phyloP scores from a whole-genome alignment of 2,888 invertebrate genomes.

The Nysson spinosus region DNA sequence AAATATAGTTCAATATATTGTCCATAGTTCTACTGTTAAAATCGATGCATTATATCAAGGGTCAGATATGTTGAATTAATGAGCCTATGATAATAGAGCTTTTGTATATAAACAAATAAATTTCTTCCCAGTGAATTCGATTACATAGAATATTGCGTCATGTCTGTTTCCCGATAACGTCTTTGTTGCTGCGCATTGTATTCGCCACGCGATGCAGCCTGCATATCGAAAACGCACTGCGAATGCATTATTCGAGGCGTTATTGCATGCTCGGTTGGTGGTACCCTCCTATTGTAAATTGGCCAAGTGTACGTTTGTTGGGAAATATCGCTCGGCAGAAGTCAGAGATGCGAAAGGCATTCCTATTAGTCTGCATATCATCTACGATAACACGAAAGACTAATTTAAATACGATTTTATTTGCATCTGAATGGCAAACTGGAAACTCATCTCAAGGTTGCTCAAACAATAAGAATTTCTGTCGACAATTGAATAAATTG shows the following conservation, averaged over 20 bases:
- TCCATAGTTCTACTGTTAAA: too few species aligned
- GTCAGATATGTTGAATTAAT: too few species aligned
- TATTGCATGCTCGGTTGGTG: slow-evolving; percentile 34
- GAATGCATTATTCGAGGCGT: slow-evolving; percentile 40
- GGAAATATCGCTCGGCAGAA: slow-evolving; percentile 16
- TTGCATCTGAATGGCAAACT: too few species aligned
- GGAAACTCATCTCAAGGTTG: too few species aligned
- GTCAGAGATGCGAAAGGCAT: slow-evolving; percentile 23
- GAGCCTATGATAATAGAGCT: too few species aligned
- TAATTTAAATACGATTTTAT: too few species aligned
- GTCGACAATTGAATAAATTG: too few species aligned
- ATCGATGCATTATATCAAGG: too few species aligned
- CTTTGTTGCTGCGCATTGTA: slow-evolving; percentile 23
- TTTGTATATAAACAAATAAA: neutral
- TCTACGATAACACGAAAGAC: neutral
- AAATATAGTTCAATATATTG: too few species aligned
- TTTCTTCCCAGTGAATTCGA: neutral
- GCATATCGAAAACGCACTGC: slow-evolving; percentile 33
- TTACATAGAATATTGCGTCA: slow-evolving; percentile 1
- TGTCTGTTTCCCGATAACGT: slow-evolving; percentile 23
- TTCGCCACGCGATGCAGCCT: slow-evolving; percentile 25
- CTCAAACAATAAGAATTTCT: too few species aligned
- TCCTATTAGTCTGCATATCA: slow-evolving; percentile 38
- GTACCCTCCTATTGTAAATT: slow-evolving; percentile 15
- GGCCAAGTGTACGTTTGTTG: slow-evolving; percentile 10